These are phyloP conservation scores for Hirtodrosophila histrioides DNA, from an alignment of 2,888 invertebrate species.

Conservation along the genomic window DNA sequence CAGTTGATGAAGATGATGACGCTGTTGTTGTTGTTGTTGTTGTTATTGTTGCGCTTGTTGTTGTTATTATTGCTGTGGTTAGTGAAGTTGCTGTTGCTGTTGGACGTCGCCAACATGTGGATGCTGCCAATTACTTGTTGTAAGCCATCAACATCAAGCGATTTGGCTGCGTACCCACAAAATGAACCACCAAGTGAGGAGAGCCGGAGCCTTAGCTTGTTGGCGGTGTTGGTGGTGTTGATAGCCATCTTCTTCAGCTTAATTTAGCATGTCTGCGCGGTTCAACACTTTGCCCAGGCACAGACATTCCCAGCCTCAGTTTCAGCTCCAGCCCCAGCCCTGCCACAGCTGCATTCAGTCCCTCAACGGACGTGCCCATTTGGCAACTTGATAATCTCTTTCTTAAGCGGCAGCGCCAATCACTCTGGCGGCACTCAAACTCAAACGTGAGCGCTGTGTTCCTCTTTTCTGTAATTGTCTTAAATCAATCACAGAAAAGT, in stretches of 20 bases:
- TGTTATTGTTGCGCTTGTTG: constrained; percentile 35
- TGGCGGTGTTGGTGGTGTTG: constrained; percentile 69
- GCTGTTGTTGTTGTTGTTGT: constrained; percentile 34
- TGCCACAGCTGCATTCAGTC: constrained; percentile 23
- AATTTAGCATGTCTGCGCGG: constrained; percentile 79
- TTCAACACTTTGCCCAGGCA: constrained; percentile 71
- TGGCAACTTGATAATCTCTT: constrained; percentile 79
- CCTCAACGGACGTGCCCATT: constrained; percentile 73
- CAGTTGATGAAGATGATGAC: constrained; percentile 64
- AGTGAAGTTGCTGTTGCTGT: constrained; percentile 41
- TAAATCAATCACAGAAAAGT: constrained; percentile 79
- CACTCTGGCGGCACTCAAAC: constrained; percentile 64
- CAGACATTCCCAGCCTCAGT: constrained; percentile 41
- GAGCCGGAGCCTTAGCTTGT: constrained; percentile 12
- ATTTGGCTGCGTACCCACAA: constrained; percentile 65
- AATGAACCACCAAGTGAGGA: constrained; percentile 16
- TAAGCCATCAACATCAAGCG: constrained; percentile 80
- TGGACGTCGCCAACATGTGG: constrained; percentile 62
- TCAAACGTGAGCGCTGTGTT: constrained; percentile 77
- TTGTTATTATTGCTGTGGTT: constrained; percentile 35
- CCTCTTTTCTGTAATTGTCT: constrained; percentile 79
- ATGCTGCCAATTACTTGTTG: constrained; percentile 79
- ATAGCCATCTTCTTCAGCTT: constrained; percentile 80
- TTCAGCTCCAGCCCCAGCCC: constrained; percentile 3
- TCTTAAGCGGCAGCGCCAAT: constrained; percentile 78